Evolutionary conservation across 1,140 invertebrate species (phyloP).

Genomic region (Trypoxylus dichotomus): DNA sequence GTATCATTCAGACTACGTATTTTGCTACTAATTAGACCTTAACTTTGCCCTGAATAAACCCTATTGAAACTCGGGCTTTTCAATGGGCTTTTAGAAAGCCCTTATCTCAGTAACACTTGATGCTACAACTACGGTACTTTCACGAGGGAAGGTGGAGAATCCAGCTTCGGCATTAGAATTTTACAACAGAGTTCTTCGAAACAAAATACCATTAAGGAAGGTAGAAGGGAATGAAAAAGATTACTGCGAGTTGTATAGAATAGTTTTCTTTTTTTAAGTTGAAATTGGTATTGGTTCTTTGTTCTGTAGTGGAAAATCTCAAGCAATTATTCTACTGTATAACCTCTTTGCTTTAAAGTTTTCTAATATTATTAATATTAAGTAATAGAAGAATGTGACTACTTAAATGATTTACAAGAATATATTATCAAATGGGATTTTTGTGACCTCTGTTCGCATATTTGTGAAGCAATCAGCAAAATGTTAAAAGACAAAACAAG

Average conservation of each 20-base stretch:
- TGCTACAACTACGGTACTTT: conserved; percentile 4
- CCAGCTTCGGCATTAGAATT: conserved; percentile 11
- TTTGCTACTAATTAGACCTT: conserved; percentile 16
- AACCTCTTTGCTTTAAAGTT: too few relatives aligned
- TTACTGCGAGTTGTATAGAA: background rate
- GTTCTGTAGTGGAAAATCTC: background rate
- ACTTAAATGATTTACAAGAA: too few relatives aligned
- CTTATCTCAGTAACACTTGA: conserved; percentile 20
- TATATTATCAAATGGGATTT: too few relatives aligned
- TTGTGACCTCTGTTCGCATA: too few relatives aligned
- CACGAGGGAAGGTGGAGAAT: background rate
- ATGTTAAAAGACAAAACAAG: too few relatives aligned
- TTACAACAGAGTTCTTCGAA: background rate
- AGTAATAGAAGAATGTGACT: too few relatives aligned
- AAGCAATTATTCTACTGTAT: too few relatives aligned
- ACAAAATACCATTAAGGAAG: conserved; percentile 4
- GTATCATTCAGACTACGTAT: conserved; percentile 3
- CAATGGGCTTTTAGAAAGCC: conserved; percentile 3
- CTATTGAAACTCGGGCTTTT: conserved; percentile 21
- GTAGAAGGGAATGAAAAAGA: background rate
- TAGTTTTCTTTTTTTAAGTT: background rate
- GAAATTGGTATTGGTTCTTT: background rate
- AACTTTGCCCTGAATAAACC: conserved; percentile 6
- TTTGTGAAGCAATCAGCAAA: too few relatives aligned
- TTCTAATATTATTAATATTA: too few relatives aligned